Evolutionary conservation across 1,140 invertebrate species (phyloP).

Genomic region (Pseudachorutes palmiensis): DNA sequence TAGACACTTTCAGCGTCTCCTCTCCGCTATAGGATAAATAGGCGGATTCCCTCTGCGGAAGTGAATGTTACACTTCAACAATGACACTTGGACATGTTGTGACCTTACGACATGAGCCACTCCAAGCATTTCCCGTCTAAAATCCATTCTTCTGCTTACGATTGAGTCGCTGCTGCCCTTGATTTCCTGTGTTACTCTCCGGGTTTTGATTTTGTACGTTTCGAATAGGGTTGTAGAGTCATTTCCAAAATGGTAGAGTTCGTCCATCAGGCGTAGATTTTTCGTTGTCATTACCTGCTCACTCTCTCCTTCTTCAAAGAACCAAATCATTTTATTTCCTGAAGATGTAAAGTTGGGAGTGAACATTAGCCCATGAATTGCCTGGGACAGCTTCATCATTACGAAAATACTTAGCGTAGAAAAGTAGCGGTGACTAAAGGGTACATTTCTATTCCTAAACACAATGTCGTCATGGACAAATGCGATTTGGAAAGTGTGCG

Average conservation of each 20-base stretch:
- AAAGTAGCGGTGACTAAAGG: neutral
- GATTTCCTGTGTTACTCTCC: neutral
- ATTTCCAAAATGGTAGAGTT: neutral
- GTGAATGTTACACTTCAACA: neutral
- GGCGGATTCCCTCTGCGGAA: neutral
- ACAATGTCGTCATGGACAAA: neutral
- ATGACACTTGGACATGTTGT: neutral
- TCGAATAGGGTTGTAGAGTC: neutral
- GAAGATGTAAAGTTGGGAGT: neutral
- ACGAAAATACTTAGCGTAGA: neutral
- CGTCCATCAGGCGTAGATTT: neutral
- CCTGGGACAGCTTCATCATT: neutral
- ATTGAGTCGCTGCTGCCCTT: neutral
- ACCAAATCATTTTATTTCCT: neutral
- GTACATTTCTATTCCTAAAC: neutral
- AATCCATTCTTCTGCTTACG: neutral
- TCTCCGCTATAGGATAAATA: neutral
- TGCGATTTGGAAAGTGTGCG: neutral
- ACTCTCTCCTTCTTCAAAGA: neutral
- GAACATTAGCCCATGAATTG: neutral
- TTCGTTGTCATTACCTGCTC: neutral
- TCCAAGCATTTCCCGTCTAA: neutral
- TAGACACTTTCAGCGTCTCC: neutral
- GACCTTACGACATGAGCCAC: neutral
- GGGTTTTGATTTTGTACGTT: neutral